Base-by-base conservation (phyloP, 2,888 invertebrate species). In the Erebia aethiops region DNA sequence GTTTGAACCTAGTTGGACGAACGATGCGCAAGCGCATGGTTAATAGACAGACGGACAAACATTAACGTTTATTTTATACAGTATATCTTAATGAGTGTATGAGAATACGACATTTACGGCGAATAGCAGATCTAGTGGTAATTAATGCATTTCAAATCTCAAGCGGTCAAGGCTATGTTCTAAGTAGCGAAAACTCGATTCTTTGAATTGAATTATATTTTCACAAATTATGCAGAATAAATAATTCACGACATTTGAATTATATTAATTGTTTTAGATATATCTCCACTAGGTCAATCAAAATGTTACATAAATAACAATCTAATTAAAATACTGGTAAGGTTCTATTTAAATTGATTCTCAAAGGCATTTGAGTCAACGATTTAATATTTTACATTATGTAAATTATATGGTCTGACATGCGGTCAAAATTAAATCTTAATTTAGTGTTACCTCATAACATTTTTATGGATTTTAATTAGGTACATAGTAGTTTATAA, bases 131-230 rank as follows among this genome's bases (percentile, higher is more conserved):
- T 57, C 51, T 70, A 60, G 35, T 51, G 69, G 4, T 71, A 73
- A 72, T 74, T 70, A 70, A 74, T 70, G 41, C 60, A 67, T 67
- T 58, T 63, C 46, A 64, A 71, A 65, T 68, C n/a, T 41, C 65
- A 65, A 67, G 61, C 54, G 74, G 75, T 75, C 76, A 76, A 76
- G 76, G 76, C 66, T 73, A 57, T n/a, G 21, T 46, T n/a, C n/a
- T n/a, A n/a, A n/a, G n/a, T 52, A 26, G 66, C 62, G n/a, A 73
- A 67, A 67, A 73, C 67, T 67, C 26, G 67, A 69, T 61, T 65
- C 51, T 60, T 26, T 41, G 41, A 60, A 73, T 66, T 61, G 52
- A 35, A 66, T 64, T 67, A 52, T 65, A 69, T 72, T 70, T 69
- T 56, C 60, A 71, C 52, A 70, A 72, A 67, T 67, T n/a, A 67